Percentiles rank a stretch among this genome's conserved stretches.
These are phyloP conservation scores for Anguilla pacifica DNA, from an alignment of 2,797 vertebrate species.

Conservation along the genomic window DNA sequence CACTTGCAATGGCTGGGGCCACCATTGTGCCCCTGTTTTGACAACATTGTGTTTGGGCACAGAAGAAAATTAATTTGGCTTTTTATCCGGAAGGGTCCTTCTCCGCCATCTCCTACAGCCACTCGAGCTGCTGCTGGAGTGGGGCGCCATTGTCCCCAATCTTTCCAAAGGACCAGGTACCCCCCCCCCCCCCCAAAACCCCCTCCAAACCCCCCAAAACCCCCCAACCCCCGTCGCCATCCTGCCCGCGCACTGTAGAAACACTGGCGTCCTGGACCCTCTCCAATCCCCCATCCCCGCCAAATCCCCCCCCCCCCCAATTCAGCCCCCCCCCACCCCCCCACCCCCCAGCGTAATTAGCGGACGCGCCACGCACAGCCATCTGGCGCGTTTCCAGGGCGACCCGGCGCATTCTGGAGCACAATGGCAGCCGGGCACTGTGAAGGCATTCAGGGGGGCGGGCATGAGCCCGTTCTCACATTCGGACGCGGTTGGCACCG, in stretches of 20 bases:
- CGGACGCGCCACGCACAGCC: neutral
- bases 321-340: too few relatives aligned
- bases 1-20: neutral
- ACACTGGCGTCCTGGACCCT: neutral
- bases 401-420: neutral
- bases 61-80: conserved; percentile 77
- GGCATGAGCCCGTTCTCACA: neutral
- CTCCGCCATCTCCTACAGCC: conserved; percentile 65
- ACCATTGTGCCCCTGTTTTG: conserved; percentile 44
- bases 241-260: conserved; percentile 5
- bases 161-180: neutral
- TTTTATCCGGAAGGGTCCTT: conserved; percentile 70
- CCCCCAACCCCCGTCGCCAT: conserved; percentile 41
- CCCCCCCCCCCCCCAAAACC: conserved; percentile 40
- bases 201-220: conserved; percentile 41
- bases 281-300: neutral
- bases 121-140: conserved; percentile 66
- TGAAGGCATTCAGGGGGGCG: neutral
- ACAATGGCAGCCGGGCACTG: neutral
- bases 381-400: neutral
- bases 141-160: conserved; percentile 29
- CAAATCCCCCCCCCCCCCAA: neutral
- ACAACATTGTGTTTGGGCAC: conserved; percentile 76
- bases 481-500: neutral
- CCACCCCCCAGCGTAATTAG: conserved; percentile 19